These are phyloP conservation scores for Plagodis dolabraria DNA, from an alignment of 2,888 invertebrate genomes.

Conservation along the genomic window DNA sequence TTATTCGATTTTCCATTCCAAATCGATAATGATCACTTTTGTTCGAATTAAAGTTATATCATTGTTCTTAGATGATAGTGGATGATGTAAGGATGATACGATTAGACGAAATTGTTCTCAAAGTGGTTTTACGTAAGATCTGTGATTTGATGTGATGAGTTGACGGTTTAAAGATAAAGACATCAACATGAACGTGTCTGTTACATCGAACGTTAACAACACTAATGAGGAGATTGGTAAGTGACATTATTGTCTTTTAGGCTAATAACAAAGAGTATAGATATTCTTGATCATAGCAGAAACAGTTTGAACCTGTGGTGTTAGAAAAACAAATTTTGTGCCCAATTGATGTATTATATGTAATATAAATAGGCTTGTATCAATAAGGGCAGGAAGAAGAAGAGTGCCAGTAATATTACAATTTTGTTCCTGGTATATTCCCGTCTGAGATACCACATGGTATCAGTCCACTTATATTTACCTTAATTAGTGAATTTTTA, in stretches of 20 bases:
- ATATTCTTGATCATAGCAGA: too few relatives aligned
- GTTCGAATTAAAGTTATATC: conserved; percentile 33
- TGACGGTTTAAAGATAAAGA: conserved; percentile 39
- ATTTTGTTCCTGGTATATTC: too few relatives aligned
- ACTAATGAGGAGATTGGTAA: conserved; percentile 72
- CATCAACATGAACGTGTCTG: conserved; percentile 65
- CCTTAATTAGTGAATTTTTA: too few relatives aligned
- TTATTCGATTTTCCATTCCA: conserved; percentile 29
- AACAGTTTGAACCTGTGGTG: too few relatives aligned
- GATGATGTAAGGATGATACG: conserved; percentile 25
- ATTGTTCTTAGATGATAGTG: conserved; percentile 31
- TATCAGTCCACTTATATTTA: too few relatives aligned
- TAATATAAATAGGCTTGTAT: too few relatives aligned
- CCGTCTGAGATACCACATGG: too few relatives aligned
- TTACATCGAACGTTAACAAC: conserved; percentile 53
- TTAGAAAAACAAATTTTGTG: too few relatives aligned
- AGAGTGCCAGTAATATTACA: too few relatives aligned
- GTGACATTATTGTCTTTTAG: conserved; percentile 36
- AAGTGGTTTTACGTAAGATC: conserved; percentile 38
- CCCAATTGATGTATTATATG: too few relatives aligned
- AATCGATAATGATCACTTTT: conserved; percentile 34
- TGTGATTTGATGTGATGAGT: conserved; percentile 46
- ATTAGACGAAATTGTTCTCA: conserved; percentile 20
- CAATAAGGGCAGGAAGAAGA: too few relatives aligned
- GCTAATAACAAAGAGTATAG: too few relatives aligned